A percentile compares a stretch with the other conserved stretches of the same genome.
phyloP scores from a whole-genome alignment of 2,797 vertebrate genomes.

The Leptatherina wallacei region DNA sequence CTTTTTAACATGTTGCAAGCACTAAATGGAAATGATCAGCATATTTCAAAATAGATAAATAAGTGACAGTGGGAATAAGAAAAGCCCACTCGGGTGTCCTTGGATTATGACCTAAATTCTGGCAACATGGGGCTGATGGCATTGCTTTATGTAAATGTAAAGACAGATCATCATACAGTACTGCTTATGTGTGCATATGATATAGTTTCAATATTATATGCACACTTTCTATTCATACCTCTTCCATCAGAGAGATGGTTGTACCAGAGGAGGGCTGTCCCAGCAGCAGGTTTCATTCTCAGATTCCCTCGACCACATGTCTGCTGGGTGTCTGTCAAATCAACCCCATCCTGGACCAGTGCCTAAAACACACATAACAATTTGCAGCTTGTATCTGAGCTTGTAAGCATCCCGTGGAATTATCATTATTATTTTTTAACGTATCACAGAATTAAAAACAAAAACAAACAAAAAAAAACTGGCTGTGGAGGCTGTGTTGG shows the following conservation, averaged over 20 bases:
- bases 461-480: neutral
- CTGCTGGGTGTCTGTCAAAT: constrained; percentile 92
- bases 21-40: no score
- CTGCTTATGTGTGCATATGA: neutral
- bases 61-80: neutral
- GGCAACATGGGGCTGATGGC: neutral
- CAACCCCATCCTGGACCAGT: constrained; percentile 90
- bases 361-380: constrained; percentile 81
- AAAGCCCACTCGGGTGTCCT: neutral
- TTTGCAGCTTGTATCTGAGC: constrained; percentile 27
- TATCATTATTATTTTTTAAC: neutral
- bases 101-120: neutral
- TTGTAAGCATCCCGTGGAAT: constrained; percentile 6
- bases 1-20: no score
- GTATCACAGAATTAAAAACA: neutral
- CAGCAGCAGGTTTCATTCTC: constrained; percentile 89
- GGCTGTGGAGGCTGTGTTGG: neutral
- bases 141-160: neutral
- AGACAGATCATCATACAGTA: neutral
- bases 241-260: constrained; percentile 97
- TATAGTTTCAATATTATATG: neutral
- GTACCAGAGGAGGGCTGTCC: constrained; percentile 97
- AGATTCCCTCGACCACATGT: constrained; percentile 93
- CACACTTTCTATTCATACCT: constrained; percentile 78
- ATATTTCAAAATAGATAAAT: no score